phyloP scores from a whole-genome alignment of 2,888 invertebrate species.

The Xestia sexstrigata region DNA sequence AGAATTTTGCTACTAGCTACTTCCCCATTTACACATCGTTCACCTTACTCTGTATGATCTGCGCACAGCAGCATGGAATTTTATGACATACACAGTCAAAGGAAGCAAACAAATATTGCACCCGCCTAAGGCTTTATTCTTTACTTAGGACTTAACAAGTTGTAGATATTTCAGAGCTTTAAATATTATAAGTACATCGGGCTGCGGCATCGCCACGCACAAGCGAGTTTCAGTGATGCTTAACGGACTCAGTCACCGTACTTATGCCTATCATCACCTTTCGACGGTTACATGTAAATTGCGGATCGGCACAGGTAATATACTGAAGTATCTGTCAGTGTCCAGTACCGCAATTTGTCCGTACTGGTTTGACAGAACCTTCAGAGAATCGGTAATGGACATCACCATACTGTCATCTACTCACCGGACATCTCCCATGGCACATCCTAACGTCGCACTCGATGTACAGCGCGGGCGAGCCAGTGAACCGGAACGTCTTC shows the following conservation, averaged over 20 bases:
- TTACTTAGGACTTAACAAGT: neutral
- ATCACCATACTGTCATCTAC: slow-evolving; percentile 69
- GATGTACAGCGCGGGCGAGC: slow-evolving; percentile 97
- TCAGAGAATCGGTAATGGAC: neutral
- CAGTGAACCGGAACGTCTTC: slow-evolving; percentile 98
- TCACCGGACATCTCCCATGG: slow-evolving; percentile 98
- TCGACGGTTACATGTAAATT: no score
- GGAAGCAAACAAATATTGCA: no score
- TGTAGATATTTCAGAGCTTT: neutral
- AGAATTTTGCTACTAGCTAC: neutral
- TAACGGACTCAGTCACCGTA: neutral
- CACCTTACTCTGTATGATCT: neutral
- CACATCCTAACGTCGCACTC: slow-evolving; percentile 99
- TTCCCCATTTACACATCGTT: neutral
- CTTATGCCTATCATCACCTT: no score
- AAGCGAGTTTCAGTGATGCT: neutral
- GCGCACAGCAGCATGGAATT: neutral
- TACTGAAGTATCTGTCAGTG: no score
- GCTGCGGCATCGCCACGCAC: neutral
- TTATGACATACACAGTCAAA: neutral
- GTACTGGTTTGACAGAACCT: neutral
- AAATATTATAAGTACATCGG: no score
- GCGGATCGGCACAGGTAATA: no score
- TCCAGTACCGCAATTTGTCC: neutral
- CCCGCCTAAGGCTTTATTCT: neutral